Evolutionary conservation across 2,113 vertebrate species (phyloP).

Genomic region (Carassius auratus): DNA sequence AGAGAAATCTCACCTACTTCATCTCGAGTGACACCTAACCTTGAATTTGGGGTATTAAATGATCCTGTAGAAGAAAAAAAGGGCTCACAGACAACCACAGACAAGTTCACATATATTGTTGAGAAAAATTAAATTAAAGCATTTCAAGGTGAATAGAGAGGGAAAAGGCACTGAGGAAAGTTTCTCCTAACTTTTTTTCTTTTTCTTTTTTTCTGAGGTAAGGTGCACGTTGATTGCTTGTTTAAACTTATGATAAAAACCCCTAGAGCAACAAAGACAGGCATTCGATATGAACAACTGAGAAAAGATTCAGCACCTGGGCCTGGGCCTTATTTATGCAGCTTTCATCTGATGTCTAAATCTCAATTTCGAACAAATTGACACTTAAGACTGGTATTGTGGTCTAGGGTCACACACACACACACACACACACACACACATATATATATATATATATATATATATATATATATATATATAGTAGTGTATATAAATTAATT

Average conservation of each 20-base stretch:
- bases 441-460: no score
- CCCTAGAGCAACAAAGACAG: not conserved
- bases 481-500: no score
- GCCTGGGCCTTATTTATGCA: not conserved
- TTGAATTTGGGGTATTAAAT: conserved; percentile 76
- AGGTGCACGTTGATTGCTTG: conserved; percentile 70
- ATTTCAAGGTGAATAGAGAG: conserved; percentile 67
- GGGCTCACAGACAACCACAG: conserved; percentile 62
- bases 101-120: conserved; percentile 58
- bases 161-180: conserved; percentile 53
- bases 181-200: conserved; percentile 61
- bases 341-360: no score
- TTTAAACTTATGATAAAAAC: conserved; percentile 46
- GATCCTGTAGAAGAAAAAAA: conserved; percentile 60
- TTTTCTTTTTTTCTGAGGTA: conserved; percentile 63
- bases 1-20: conserved; percentile 60
- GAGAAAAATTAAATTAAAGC: conserved; percentile 47
- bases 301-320: conserved; percentile 10
- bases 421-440: no score
- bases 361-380: no score
- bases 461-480: no score
- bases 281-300: not conserved
- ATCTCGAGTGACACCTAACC: conserved; percentile 73
- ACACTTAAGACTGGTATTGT: no score
- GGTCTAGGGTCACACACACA: no score